Evolutionary conservation across 2,888 invertebrate species (phyloP).

Genomic region (Zele albiditarsus): DNA sequence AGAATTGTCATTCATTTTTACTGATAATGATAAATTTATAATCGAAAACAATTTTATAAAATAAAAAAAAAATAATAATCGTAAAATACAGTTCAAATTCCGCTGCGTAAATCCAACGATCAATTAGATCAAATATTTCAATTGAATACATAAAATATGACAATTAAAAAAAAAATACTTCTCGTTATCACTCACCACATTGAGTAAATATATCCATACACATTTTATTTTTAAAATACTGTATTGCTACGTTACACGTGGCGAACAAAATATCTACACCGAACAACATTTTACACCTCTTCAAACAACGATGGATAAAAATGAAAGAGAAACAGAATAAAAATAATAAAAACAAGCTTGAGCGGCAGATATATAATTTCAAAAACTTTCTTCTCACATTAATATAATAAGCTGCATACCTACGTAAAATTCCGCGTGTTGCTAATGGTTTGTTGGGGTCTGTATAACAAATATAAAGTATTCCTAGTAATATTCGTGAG

Average conservation of each 20-base stretch:
- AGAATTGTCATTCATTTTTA: background rate
- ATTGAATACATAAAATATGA: background rate
- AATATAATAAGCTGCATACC: background rate
- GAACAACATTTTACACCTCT: no score
- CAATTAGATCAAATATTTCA: background rate
- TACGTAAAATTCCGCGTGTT: background rate
- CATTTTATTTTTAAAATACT: no score
- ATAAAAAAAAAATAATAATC: no score
- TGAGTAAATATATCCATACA: no score
- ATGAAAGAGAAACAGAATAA: background rate
- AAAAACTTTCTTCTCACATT: background rate
- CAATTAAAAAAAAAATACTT: no score
- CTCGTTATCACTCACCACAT: no score
- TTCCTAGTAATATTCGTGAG: no score
- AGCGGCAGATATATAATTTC: background rate
- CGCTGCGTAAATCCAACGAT: background rate
- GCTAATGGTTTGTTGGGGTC: slow-evolving; percentile 33
- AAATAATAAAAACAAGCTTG: background rate
- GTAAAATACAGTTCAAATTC: background rate
- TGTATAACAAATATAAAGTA: no score
- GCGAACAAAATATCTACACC: no score
- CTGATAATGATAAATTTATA: background rate
- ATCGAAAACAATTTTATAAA: background rate
- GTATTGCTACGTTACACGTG: no score
- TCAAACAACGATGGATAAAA: no score